Evolutionary conservation across 2,113 vertebrate species (phyloP).

Genomic region (Petroica traversi): DNA sequence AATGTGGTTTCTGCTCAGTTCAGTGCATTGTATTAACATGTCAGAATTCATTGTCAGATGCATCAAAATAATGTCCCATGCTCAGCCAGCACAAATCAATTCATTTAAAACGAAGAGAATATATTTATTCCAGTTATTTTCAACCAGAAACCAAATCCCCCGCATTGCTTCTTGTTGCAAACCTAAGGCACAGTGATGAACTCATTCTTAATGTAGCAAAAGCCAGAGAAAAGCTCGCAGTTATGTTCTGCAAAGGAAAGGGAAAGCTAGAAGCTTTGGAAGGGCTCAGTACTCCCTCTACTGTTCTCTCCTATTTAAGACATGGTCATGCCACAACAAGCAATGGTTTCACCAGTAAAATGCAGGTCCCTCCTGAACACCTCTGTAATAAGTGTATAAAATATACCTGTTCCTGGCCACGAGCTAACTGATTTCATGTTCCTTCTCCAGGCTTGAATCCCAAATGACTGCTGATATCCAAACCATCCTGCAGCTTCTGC

Average conservation of each 20-base stretch:
- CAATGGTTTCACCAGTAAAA: neutral
- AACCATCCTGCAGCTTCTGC: constrained; percentile 91
- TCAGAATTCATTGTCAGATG: neutral
- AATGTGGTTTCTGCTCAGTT: neutral
- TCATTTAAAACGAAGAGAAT: neutral
- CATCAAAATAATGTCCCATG: neutral
- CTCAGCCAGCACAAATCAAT: neutral
- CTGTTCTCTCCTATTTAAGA: constrained; percentile 54
- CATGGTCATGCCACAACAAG: neutral
- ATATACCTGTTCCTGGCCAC: neutral
- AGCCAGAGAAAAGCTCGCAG: neutral
- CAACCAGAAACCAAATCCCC: neutral
- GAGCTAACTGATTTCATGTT: neutral
- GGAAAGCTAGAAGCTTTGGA: neutral
- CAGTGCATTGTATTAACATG: neutral
- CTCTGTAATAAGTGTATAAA: neutral
- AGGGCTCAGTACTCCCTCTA: constrained; percentile 57
- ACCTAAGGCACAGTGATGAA: neutral
- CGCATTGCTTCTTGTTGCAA: neutral
- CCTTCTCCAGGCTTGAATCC: constrained; percentile 86
- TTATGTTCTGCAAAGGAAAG: neutral
- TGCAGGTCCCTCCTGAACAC: neutral
- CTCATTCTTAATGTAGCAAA: neutral
- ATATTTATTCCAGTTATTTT: neutral
- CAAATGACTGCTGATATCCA: constrained; percentile 96